Conservation (phyloP, 2,888 invertebrate genomes). For the Thymelicus sylvestris region DNA sequence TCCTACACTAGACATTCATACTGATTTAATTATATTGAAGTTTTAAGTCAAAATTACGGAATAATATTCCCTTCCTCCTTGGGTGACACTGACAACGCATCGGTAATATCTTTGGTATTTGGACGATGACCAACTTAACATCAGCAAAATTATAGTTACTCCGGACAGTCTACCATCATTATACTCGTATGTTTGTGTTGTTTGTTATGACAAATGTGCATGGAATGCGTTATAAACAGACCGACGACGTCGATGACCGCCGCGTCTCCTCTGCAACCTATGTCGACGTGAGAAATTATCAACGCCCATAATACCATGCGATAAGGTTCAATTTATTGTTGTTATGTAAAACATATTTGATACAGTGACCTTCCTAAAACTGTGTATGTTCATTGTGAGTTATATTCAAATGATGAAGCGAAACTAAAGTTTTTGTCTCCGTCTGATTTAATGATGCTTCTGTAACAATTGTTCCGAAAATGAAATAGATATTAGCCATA, state of each 20-base stretch:
- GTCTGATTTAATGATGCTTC: no score
- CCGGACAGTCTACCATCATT: not conserved
- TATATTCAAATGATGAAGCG: not conserved
- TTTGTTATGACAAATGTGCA: conserved; percentile 52
- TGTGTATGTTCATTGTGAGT: not conserved
- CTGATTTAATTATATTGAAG: no score
- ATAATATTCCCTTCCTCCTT: no score
- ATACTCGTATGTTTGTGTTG: conserved; percentile 4
- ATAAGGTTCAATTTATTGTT: conserved; percentile 42
- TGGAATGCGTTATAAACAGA: conserved; percentile 54
- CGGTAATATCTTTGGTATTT: no score
- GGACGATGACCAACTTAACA: no score
- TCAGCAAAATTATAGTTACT: conserved; percentile 35
- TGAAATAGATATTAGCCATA: no score
- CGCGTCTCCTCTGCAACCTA: conserved; percentile 42
- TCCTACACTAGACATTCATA: no score
- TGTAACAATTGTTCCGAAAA: no score
- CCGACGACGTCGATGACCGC: conserved; percentile 53
- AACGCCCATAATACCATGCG: conserved; percentile 25
- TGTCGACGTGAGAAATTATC: conserved; percentile 5
- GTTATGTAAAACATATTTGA: not conserved
- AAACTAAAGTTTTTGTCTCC: not conserved
- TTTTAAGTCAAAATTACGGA: no score
- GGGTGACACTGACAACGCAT: no score
- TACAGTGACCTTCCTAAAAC: not conserved